Base-by-base conservation (phyloP, 1,140 invertebrate species). In the Calosoma granatense region DNA sequence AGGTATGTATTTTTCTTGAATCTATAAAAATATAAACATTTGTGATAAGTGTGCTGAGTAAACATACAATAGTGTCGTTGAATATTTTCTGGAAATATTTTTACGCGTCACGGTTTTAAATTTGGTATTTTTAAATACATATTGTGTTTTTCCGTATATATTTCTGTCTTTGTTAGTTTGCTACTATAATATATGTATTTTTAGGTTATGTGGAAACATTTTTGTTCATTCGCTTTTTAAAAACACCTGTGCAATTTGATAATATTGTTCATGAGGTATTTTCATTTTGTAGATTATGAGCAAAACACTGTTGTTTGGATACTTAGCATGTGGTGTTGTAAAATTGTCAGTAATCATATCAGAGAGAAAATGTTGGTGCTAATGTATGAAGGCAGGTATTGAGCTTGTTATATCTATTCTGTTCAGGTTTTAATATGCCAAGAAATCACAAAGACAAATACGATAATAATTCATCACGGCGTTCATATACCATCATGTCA, bases 401-500 rank as follows among this genome's bases (percentile, higher is more conserved):
- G 17, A 47, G 41, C 15, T 12, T 17, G 15, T 47, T 47, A 17
- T 12, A 47, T 17, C 9, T 47, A 36, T 36, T 36, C n/a, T 36
- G 26, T 69, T 59, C 61, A 81, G 78, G 75, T 76, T 77, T 74
- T 74, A 81, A 67, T 68, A 82, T 82, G 81, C 81, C 81, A 66
- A 74, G 80, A 68, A 80, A 76, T 71, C 73, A 78, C 62, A 82
- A 82, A 70, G 80, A 82, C 63, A 80, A 60, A 76, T 86, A 86
- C 77, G 84, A 87, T 76, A 82, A 76, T 73, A 78, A 77, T 59
- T 85, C 82, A 67, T 72, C 73, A 62, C 79, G 88, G 73, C 83
- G 92, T 71, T 81, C 84, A 60, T 88, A 95, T 76, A 89, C 88
- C 63, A 90, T 94, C 75, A 91, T 96, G 88, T 90, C 90, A 66